Percentiles rank a stretch among this genome's conserved stretches.
These are phyloP conservation scores for Anguilla obscura DNA, from an alignment of 2,797 vertebrate species.

Conservation along the genomic window DNA sequence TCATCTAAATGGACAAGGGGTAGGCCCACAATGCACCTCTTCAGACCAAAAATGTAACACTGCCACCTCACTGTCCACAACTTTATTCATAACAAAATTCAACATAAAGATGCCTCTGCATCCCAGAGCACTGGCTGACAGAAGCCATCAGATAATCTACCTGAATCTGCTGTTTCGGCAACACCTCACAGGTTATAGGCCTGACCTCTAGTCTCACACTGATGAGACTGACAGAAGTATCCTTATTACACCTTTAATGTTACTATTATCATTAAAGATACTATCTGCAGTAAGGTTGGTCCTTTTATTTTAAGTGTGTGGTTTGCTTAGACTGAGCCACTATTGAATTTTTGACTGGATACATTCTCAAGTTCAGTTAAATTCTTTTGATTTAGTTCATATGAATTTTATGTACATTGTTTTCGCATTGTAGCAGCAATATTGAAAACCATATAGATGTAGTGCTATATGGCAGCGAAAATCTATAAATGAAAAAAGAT, in stretches of 20 bases:
- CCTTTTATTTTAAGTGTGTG: too few relatives aligned
- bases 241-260: neutral
- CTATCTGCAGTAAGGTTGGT: too few relatives aligned
- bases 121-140: neutral
- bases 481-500: too few relatives aligned
- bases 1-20: neutral
- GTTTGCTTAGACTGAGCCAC: too few relatives aligned
- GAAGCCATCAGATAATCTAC: neutral
- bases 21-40: neutral
- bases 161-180: neutral
- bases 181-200: neutral
- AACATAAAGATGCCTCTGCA: neutral
- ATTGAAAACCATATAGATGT: too few relatives aligned
- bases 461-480: too few relatives aligned
- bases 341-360: too few relatives aligned
- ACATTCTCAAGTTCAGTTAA: too few relatives aligned
- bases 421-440: too few relatives aligned
- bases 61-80: neutral
- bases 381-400: too few relatives aligned
- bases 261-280: too few relatives aligned
- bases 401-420: too few relatives aligned
- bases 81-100: constrained; percentile 2
- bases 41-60: neutral
- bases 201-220: neutral
- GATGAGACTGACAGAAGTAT: neutral